These are phyloP conservation scores for Cheirogaleus major DNA, from an alignment of 2,797 vertebrate species.

Conservation along the genomic window DNA sequence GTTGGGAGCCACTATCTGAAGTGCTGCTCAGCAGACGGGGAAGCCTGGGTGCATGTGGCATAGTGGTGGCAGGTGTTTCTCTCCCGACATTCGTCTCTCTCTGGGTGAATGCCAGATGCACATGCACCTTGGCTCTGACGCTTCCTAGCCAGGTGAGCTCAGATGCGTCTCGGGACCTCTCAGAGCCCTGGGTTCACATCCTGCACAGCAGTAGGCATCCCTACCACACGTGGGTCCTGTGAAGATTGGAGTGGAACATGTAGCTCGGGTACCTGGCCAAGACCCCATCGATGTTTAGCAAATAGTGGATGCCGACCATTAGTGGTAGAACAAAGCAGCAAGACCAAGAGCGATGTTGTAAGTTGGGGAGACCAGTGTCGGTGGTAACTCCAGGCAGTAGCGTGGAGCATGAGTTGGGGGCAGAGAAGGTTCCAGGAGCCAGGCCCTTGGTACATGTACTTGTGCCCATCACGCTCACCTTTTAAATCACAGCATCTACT, in stretches of 20 bases:
- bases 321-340: neutral
- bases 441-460: too few species aligned
- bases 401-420: too few species aligned
- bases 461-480: neutral
- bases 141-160: neutral
- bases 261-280: neutral
- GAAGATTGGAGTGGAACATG: neutral
- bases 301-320: neutral
- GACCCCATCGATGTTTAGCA: neutral
- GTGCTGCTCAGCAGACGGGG: neutral
- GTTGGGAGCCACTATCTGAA: neutral
- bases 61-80: neutral
- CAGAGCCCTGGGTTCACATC: neutral
- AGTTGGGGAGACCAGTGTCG: neutral
- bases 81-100: neutral
- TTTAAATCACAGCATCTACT: neutral
- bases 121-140: too few species aligned
- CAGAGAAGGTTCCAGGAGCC: neutral
- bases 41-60: neutral
- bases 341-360: neutral
- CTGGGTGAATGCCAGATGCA: neutral
- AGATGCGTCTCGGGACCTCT: neutral
- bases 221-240: rapidly evolving
- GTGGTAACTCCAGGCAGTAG: neutral
- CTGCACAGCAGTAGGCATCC: neutral